Conservation (phyloP, 2,888 invertebrate genomes). For the Rhaphigaster nebulosa region DNA sequence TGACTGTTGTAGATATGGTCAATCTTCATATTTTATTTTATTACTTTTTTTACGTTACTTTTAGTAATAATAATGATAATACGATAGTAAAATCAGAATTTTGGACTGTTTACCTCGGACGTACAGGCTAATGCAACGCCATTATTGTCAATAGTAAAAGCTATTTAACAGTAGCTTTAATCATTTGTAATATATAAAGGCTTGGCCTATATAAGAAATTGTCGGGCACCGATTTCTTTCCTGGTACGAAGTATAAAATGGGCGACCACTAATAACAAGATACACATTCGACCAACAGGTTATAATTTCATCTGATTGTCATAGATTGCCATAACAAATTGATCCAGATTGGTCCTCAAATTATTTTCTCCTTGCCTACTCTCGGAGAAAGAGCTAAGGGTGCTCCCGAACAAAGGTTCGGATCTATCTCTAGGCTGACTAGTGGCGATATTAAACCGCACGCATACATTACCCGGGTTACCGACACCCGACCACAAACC, state of each 20-base stretch:
- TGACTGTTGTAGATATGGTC: no score
- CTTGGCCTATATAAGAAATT: neutral
- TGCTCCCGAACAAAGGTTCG: neutral
- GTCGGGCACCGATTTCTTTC: neutral
- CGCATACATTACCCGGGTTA: neutral
- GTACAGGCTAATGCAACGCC: no score
- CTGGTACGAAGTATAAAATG: neutral
- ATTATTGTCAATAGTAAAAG: no score
- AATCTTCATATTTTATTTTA: no score
- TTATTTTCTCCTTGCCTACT: neutral
- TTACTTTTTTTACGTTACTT: no score
- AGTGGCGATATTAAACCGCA: conserved; percentile 27
- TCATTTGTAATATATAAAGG: neutral
- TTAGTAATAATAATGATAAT: no score
- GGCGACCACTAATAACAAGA: neutral
- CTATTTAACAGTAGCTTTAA: neutral
- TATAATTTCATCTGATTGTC: neutral
- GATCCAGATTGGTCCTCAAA: conserved; percentile 1
- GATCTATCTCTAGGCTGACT: neutral
- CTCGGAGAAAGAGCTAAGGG: neutral
- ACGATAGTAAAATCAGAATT: no score
- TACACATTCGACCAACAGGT: neutral
- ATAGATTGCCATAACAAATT: neutral
- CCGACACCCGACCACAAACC: conserved; percentile 20
- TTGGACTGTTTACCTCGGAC: no score